Conservation (phyloP, 2,113 vertebrate species). For the Phasianus colchicus region DNA sequence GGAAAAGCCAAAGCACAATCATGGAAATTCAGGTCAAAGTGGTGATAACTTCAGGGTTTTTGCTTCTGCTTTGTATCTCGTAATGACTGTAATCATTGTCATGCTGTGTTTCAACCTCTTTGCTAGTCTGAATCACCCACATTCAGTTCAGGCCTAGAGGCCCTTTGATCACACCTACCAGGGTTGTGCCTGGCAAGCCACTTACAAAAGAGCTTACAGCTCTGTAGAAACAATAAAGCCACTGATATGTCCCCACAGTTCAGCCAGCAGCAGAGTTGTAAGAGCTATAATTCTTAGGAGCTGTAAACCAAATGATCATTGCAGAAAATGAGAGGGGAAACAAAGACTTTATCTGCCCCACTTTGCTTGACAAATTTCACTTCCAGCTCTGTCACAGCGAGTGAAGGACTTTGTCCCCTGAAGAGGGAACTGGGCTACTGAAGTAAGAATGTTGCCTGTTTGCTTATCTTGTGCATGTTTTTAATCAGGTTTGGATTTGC, state of each 20-base stretch:
- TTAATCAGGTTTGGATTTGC: not conserved
- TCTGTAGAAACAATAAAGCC: constrained; percentile 6
- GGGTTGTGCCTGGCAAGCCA: not conserved
- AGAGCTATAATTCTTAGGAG: not conserved
- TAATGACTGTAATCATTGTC: constrained; percentile 47
- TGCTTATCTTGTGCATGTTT: not conserved
- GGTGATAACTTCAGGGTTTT: not conserved
- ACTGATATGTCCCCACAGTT: not conserved
- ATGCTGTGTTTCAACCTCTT: constrained; percentile 33
- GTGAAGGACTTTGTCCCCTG: not conserved
- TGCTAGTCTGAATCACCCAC: constrained; percentile 12
- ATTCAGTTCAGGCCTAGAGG: constrained; percentile 12
- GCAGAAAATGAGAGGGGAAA: not conserved
- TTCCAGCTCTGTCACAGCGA: not conserved
- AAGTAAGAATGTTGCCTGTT: not conserved
- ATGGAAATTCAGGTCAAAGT: constrained; percentile 53
- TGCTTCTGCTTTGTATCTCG: not conserved
- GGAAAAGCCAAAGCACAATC: not conserved
- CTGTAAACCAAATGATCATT: not conserved
- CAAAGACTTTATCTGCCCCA: not conserved
- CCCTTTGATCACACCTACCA: not conserved
- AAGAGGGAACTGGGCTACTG: not conserved
- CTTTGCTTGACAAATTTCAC: not conserved
- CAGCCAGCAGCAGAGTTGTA: not conserved
- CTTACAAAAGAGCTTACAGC: not conserved